Evolutionary conservation across 2,888 invertebrate genomes (phyloP).

Genomic region (Cheilosia soror): DNA sequence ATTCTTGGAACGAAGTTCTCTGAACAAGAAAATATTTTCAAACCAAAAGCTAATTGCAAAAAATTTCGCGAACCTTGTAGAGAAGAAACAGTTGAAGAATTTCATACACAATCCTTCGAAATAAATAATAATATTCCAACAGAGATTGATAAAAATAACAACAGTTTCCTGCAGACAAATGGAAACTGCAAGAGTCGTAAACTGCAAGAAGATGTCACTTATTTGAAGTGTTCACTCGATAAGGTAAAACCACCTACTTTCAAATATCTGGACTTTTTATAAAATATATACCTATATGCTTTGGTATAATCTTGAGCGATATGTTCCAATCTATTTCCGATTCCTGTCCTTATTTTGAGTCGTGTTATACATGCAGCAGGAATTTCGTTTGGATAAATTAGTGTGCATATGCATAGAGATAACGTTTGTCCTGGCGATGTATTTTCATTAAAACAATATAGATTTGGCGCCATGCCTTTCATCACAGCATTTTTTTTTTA

Average conservation of each 20-base stretch:
- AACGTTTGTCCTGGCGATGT: too few species aligned
- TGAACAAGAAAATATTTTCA: neutral
- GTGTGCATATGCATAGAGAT: too few species aligned
- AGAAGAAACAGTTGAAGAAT: neutral
- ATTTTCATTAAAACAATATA: too few species aligned
- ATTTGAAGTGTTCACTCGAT: slow-evolving; percentile 33
- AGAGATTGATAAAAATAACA: slow-evolving; percentile 12
- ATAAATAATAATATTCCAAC: slow-evolving; percentile 12
- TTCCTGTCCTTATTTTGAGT: too few species aligned
- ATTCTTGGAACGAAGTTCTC: slow-evolving; percentile 27
- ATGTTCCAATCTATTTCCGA: too few species aligned
- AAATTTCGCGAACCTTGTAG: neutral
- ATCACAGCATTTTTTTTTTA: too few species aligned
- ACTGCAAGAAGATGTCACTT: neutral
- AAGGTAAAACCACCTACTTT: slow-evolving; percentile 21
- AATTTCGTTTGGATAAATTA: too few species aligned
- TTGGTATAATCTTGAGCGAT: too few species aligned
- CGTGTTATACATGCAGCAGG: too few species aligned
- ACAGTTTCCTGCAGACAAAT: neutral
- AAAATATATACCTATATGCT: too few species aligned
- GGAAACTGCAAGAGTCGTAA: neutral
- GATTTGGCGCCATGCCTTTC: too few species aligned
- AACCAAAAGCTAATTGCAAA: neutral
- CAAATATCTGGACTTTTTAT: neutral
- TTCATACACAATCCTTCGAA: neutral